Conservation (phyloP, 2,797 vertebrate species). For the Coilia nasus region DNA sequence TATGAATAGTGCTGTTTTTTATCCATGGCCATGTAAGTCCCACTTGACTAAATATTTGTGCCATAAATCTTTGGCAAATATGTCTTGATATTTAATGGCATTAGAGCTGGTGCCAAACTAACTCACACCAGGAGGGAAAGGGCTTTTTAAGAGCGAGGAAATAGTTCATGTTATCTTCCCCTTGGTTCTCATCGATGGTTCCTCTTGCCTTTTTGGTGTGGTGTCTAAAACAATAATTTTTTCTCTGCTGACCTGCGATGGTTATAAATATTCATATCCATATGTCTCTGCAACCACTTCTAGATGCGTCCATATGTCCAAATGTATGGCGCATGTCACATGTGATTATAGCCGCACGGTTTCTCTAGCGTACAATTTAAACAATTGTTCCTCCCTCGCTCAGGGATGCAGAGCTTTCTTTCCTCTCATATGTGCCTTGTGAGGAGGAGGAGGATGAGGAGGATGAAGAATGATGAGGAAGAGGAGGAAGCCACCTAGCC, state of each 20-base stretch:
- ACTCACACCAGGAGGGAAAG: neutral
- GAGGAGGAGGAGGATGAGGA: neutral
- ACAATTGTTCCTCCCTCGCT: neutral
- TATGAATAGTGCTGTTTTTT: neutral
- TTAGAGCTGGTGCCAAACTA: neutral
- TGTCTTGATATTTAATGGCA: slow-evolving; percentile 1
- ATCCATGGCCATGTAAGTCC: neutral
- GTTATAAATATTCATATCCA: slow-evolving; percentile 51
- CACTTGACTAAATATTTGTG: neutral
- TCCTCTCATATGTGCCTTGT: neutral
- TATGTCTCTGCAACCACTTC: slow-evolving; percentile 4
- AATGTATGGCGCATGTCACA: neutral
- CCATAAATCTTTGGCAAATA: slow-evolving; percentile 33
- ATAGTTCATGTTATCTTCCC: neutral
- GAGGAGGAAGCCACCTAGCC: neutral
- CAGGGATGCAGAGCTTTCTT: neutral
- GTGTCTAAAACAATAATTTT: slow-evolving; percentile 1
- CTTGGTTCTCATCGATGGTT: neutral
- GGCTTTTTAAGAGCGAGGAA: neutral
- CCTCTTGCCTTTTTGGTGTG: neutral
- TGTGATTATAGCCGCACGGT: neutral
- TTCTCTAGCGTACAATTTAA: neutral
- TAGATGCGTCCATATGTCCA: slow-evolving; percentile 2
- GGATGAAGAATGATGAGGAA: neutral
- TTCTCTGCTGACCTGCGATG: slow-evolving; percentile 27